Percentiles rank a stretch among this genome's conserved stretches.
Evolutionary conservation across 2,797 vertebrate genomes (phyloP).

Genomic region (Acropternis orthonyx): DNA sequence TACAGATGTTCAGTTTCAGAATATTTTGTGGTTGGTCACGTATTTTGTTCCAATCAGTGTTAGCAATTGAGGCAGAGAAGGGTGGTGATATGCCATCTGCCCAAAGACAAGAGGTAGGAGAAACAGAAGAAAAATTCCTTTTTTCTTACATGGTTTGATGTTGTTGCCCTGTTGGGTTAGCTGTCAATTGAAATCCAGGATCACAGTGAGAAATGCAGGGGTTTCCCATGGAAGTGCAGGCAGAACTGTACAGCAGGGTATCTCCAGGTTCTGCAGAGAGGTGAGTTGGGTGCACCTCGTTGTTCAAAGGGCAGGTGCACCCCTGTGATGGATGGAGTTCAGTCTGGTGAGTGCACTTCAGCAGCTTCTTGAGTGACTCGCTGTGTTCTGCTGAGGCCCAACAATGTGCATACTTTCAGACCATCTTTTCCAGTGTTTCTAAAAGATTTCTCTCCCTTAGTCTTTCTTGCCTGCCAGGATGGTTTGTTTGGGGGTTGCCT

Average conservation of each 20-base stretch:
- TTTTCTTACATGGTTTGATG: background rate
- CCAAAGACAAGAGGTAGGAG: background rate
- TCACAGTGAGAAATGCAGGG: background rate
- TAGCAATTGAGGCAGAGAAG: background rate
- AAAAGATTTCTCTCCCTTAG: background rate
- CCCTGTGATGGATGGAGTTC: background rate
- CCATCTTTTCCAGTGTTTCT: background rate
- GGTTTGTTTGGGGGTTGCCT: background rate
- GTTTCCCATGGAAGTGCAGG: background rate
- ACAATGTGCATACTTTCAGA: background rate
- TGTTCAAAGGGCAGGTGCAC: background rate
- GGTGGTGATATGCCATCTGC: background rate
- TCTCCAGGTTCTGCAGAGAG: background rate
- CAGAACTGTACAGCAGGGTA: background rate
- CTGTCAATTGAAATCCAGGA: background rate
- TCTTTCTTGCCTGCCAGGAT: background rate
- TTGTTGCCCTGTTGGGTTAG: background rate
- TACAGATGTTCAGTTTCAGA: background rate
- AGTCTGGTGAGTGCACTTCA: background rate
- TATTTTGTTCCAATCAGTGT: background rate
- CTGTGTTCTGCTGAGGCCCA: background rate
- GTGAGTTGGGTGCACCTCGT: rapidly evolving
- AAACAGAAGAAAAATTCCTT: background rate
- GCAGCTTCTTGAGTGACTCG: background rate
- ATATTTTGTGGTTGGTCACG: background rate